Percentiles rank a stretch among this genome's conserved stretches.
Evolutionary conservation across 2,113 vertebrate species (phyloP).

Genomic region (Solea senegalensis): DNA sequence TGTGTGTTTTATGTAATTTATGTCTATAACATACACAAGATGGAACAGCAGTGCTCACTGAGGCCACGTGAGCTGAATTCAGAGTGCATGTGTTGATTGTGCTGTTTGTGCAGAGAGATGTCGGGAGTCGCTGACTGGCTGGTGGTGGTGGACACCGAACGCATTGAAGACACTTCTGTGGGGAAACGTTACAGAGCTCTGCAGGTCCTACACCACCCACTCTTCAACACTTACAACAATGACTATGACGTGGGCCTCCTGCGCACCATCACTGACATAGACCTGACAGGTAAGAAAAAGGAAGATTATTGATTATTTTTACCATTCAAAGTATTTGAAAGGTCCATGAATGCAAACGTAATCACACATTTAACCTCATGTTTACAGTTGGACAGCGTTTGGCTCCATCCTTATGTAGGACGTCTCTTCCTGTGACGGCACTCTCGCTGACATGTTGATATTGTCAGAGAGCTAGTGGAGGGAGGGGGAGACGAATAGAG

Average conservation of each 20-base stretch:
- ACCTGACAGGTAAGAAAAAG: conserved; percentile 65
- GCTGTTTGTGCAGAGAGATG: conserved; percentile 66
- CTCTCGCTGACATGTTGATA: too few relatives aligned
- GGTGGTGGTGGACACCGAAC: conserved; percentile 71
- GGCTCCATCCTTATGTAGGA: too few relatives aligned
- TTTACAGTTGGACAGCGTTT: too few relatives aligned
- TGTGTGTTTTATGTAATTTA: background rate
- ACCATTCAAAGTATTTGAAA: background rate
- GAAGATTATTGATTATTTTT: background rate
- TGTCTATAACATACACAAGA: too few relatives aligned
- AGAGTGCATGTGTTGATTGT: background rate
- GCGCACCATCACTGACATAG: conserved; percentile 73
- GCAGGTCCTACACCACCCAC: conserved; percentile 73
- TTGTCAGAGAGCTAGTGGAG: too few relatives aligned
- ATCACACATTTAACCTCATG: background rate
- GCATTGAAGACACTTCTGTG: conserved; percentile 45
- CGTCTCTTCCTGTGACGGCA: too few relatives aligned
- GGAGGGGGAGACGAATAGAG: too few relatives aligned
- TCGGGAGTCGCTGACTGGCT: conserved; percentile 71
- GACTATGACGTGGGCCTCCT: conserved; percentile 83
- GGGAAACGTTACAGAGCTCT: conserved; percentile 70
- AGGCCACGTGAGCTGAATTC: too few relatives aligned
- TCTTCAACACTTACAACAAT: conserved; percentile 63
- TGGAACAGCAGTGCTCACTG: background rate
- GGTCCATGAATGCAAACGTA: background rate